These are phyloP conservation scores for Clarias magur DNA, from an alignment of 2,113 vertebrate species.

Conservation along the genomic window DNA sequence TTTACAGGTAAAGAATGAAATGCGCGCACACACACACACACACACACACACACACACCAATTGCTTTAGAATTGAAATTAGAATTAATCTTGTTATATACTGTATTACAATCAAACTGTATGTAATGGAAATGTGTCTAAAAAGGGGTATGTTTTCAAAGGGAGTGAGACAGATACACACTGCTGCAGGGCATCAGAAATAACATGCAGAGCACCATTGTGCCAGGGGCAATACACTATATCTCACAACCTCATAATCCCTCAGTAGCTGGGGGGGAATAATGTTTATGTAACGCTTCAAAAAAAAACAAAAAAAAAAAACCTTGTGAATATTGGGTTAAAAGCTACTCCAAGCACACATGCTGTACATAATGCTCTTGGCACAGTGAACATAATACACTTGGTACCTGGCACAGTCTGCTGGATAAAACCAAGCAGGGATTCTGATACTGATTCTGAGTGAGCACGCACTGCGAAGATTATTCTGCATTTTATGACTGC, in stretches of 20 bases:
- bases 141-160: slow-evolving; percentile 52
- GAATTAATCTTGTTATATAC: not conserved
- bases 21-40: not conserved
- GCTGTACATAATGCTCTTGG: not conserved
- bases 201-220: slow-evolving; percentile 44
- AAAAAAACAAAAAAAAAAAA: slow-evolving; percentile 17
- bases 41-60: not conserved
- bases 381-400: not conserved
- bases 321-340: slow-evolving; percentile 32
- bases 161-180: slow-evolving; percentile 46
- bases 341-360: not conserved
- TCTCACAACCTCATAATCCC: slow-evolving; percentile 24
- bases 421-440: not conserved
- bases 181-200: slow-evolving; percentile 12
- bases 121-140: slow-evolving; percentile 63
- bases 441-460: not conserved
- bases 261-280: slow-evolving; percentile 2
- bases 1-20: too few species aligned
- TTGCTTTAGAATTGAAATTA: not conserved
- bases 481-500: not conserved
- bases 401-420: not conserved
- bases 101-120: slow-evolving; percentile 46
- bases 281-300: slow-evolving; percentile 38
- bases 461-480: not conserved
- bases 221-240: slow-evolving; percentile 4